Percentiles rank a stretch among this genome's conserved stretches.
Conservation (phyloP, 2,113 vertebrate species). For the Pygoscelis antarcticus region DNA sequence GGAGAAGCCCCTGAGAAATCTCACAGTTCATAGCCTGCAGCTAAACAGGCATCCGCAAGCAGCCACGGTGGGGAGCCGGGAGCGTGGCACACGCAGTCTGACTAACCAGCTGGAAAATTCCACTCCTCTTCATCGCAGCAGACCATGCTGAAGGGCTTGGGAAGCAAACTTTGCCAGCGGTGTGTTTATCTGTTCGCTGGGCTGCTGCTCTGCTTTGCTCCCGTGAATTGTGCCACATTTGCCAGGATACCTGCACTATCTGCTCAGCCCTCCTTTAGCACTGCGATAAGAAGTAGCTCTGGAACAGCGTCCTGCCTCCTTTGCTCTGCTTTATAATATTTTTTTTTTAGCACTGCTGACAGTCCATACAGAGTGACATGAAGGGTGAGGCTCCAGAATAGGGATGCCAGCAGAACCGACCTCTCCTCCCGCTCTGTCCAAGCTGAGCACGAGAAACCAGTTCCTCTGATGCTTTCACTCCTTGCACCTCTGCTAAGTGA, state of each 20-base stretch:
- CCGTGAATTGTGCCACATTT: not conserved
- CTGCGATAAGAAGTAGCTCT: not conserved
- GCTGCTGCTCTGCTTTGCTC: not conserved
- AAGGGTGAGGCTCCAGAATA: not conserved
- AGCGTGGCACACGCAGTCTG: not conserved
- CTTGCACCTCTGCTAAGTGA: too few species aligned
- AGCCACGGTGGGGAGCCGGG: not conserved
- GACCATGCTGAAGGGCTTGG: not conserved
- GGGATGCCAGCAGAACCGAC: not conserved
- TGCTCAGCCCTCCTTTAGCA: not conserved
- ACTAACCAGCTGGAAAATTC: conserved; percentile 56
- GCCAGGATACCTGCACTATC: not conserved
- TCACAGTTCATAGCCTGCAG: conserved; percentile 43
- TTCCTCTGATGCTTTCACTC: not conserved
- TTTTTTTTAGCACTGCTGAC: not conserved
- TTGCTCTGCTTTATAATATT: not conserved
- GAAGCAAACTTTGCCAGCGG: not conserved
- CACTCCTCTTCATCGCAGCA: not conserved
- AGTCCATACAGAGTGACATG: not conserved
- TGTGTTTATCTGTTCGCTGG: not conserved
- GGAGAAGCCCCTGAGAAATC: conserved; percentile 68
- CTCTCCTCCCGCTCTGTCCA: not conserved
- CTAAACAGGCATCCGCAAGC: conserved; percentile 4
- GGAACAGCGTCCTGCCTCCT: not conserved
- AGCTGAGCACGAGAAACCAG: not conserved